Percentiles rank a stretch among this genome's conserved stretches.
phyloP scores from a whole-genome alignment of 2,113 vertebrate species.

The Melanotaenia duboulayi region DNA sequence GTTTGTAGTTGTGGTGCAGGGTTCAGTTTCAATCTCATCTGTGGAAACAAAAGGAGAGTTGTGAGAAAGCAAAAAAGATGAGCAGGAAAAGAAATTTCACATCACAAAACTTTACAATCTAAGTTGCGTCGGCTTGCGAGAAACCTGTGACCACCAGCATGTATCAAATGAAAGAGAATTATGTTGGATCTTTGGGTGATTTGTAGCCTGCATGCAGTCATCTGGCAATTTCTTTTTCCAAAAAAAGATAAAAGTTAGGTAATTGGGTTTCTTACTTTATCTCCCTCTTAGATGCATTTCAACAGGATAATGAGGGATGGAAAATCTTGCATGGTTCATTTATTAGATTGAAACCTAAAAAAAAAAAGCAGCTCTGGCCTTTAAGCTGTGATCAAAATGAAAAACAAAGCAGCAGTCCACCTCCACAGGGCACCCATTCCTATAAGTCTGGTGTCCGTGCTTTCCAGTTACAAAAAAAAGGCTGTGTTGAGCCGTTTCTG shows the following conservation, averaged over 20 bases:
- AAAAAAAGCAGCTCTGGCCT: conserved; percentile 13
- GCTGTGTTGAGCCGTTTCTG: not conserved
- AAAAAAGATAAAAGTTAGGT: not conserved
- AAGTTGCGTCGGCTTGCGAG: too few species aligned
- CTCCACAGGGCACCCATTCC: conserved; percentile 19
- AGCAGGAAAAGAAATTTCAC: too few species aligned
- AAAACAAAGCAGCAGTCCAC: conserved; percentile 20
- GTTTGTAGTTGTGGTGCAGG: conserved; percentile 74
- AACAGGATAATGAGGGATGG: conserved; percentile 30
- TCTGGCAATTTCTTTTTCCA: not conserved
- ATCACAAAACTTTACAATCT: too few species aligned
- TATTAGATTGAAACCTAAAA: conserved; percentile 29
- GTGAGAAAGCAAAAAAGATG: not conserved
- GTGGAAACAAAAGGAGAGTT: conserved; percentile 3
- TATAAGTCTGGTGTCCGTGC: conserved; percentile 1
- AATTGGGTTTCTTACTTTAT: conserved; percentile 32
- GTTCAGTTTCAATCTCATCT: conserved; percentile 74
- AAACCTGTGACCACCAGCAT: not conserved
- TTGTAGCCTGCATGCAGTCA: conserved; percentile 2
- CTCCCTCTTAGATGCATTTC: conserved; percentile 9
- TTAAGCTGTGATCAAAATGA: conserved; percentile 30
- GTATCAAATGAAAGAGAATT: not conserved
- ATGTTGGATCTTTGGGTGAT: conserved; percentile 5
- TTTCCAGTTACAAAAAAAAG: conserved; percentile 9
- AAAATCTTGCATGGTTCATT: conserved; percentile 16